phyloP scores from a whole-genome alignment of 2,113 vertebrate genomes.

The Opisthocomus hoazin region DNA sequence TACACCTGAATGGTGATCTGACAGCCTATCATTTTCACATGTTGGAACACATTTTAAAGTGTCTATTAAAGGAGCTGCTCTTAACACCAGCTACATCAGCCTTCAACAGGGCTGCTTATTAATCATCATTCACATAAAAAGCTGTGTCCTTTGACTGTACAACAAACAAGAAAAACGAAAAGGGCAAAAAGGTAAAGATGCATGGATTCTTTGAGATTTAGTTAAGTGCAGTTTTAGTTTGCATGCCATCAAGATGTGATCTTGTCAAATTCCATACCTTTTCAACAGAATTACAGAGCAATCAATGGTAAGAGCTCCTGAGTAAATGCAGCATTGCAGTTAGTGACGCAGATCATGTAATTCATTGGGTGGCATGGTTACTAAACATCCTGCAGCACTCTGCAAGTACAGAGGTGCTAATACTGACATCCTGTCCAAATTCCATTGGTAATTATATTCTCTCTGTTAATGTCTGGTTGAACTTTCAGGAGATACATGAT shows the following conservation, averaged over 20 bases:
- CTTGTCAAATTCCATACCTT: conserved; percentile 13
- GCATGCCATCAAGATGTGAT: not conserved
- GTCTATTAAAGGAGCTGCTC: conserved; percentile 41
- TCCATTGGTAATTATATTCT: not conserved
- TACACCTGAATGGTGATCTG: conserved; percentile 42
- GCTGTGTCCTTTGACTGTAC: conserved; percentile 49
- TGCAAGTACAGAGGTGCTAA: not conserved
- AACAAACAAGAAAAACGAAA: not conserved
- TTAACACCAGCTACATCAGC: conserved; percentile 27
- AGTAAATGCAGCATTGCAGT: not conserved
- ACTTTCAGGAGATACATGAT: not conserved
- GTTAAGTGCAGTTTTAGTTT: not conserved
- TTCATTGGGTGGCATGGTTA: not conserved
- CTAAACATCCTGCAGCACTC: not conserved
- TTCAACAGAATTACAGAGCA: not conserved
- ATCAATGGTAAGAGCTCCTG: not conserved
- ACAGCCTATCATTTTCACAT: conserved; percentile 68
- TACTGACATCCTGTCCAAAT: not conserved
- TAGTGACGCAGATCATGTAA: not conserved
- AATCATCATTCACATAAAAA: conserved; percentile 62
- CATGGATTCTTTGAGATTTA: not conserved
- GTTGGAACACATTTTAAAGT: conserved; percentile 59
- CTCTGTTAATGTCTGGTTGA: not conserved
- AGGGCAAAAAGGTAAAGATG: not conserved
- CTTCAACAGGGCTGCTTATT: conserved; percentile 46